Percentiles rank a stretch among this genome's conserved stretches.
phyloP scores from a whole-genome alignment of 1,140 invertebrate genomes.

The Lucilia cuprina region DNA sequence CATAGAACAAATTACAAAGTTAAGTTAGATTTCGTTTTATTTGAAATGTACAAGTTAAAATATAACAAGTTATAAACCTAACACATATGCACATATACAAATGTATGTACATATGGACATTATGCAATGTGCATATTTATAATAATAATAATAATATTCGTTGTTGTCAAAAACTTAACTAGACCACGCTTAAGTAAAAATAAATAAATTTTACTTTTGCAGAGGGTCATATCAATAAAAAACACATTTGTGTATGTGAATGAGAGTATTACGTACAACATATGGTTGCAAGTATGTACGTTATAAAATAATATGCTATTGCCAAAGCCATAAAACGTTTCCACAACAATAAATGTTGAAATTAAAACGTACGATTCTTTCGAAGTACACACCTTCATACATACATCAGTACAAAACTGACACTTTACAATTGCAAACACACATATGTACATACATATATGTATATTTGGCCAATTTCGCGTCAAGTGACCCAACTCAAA shows the following conservation, averaged over 20 bases:
- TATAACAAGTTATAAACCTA: no score
- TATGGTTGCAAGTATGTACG: not conserved
- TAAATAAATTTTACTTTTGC: not conserved
- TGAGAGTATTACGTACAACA: not conserved
- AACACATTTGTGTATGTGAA: not conserved
- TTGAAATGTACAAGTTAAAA: no score
- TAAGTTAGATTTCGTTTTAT: no score
- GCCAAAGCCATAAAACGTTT: slow-evolving; percentile 34
- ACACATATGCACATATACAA: no score
- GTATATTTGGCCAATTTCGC: no score
- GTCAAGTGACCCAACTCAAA: no score
- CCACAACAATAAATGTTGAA: slow-evolving; percentile 35
- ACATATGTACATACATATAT: not conserved
- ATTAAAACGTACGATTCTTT: slow-evolving; percentile 34
- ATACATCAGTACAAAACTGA: not conserved
- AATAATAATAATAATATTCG: not conserved
- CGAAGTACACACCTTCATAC: not conserved
- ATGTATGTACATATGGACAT: no score
- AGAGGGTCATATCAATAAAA: not conserved
- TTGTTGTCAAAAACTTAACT: not conserved
- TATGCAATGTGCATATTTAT: no score
- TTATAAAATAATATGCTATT: not conserved
- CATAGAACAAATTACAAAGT: no score
- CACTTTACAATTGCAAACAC: not conserved
- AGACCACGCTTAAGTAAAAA: no score